Evolutionary conservation across 2,888 invertebrate species (phyloP).

Genomic region (Gisinianus flammeolus): DNA sequence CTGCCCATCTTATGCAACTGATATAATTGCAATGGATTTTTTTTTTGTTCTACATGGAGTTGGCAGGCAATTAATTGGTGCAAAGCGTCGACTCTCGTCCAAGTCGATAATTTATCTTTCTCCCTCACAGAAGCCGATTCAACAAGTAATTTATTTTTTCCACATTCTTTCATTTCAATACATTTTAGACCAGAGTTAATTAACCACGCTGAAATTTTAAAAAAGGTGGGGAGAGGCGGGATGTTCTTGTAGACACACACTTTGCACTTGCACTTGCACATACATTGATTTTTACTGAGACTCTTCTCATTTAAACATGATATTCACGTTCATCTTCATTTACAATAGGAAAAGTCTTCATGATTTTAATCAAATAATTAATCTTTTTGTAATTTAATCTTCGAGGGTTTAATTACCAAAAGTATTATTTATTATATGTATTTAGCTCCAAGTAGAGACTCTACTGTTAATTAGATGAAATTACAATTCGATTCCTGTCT

Average conservation of each 20-base stretch:
- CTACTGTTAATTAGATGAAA: too few species aligned
- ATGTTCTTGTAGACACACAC: neutral
- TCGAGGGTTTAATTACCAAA: neutral
- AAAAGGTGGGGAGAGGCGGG: neutral
- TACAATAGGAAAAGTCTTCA: neutral
- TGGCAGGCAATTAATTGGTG: constrained; percentile 40
- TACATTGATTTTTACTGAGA: neutral
- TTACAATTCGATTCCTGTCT: too few species aligned
- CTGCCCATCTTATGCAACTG: too few species aligned
- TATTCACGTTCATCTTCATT: neutral
- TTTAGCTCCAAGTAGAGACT: neutral
- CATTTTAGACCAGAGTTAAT: constrained; percentile 26
- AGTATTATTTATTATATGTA: neutral
- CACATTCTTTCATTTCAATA: constrained; percentile 33
- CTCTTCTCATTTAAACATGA: neutral
- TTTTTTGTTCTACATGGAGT: too few species aligned
- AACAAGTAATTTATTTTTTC: constrained; percentile 39
- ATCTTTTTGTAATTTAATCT: constrained; percentile 27
- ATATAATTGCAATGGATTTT: too few species aligned
- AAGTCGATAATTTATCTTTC: constrained; percentile 35
- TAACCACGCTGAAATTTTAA: constrained; percentile 28
- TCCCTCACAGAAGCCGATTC: constrained; percentile 30
- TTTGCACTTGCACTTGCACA: neutral
- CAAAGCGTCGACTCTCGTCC: constrained; percentile 27
- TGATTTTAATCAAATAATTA: constrained; percentile 36